These are phyloP conservation scores for Gouania willdenowi DNA, from an alignment of 2,797 vertebrate genomes.

Conservation along the genomic window DNA sequence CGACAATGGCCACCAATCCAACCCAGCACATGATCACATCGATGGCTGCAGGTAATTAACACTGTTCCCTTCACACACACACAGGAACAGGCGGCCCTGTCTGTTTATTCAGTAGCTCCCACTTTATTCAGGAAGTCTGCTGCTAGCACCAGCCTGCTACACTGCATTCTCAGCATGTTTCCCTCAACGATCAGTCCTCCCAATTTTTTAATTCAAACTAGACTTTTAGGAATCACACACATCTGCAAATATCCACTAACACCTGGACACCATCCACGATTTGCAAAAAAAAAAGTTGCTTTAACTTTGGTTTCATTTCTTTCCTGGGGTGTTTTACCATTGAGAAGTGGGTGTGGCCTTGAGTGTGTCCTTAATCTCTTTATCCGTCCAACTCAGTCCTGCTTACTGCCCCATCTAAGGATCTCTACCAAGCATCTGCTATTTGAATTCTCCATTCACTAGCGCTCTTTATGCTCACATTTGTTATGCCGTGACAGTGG, in stretches of 20 bases:
- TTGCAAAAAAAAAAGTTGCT: conserved; percentile 9
- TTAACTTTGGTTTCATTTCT: conserved; percentile 5
- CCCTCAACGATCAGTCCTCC: conserved; percentile 26
- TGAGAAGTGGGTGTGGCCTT: conserved; percentile 42
- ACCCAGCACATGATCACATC: conserved; percentile 41
- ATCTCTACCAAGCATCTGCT: conserved; percentile 39
- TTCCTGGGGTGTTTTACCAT: conserved; percentile 38
- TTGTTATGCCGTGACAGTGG: not conserved
- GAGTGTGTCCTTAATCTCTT: conserved; percentile 62
- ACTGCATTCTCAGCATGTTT: conserved; percentile 49
- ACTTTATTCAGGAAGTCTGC: conserved; percentile 47
- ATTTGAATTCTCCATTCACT: conserved; percentile 44
- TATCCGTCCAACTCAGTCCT: conserved; percentile 49
- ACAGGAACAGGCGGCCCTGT: conserved; percentile 15
- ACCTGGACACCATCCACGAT: conserved; percentile 11
- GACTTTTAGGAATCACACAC: conserved; percentile 5
- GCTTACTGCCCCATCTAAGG: conserved; percentile 47
- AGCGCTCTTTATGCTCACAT: conserved; percentile 7
- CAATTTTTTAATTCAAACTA: conserved; percentile 24
- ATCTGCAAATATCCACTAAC: not conserved
- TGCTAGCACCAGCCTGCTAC: conserved; percentile 9
- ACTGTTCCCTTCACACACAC: conserved; percentile 31
- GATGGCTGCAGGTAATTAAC: conserved; percentile 50
- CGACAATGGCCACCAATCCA: conserved; percentile 12
- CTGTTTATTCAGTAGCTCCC: conserved; percentile 55